Base-by-base conservation (phyloP, 2,113 vertebrate genomes). In the Zapus hudsonius region DNA sequence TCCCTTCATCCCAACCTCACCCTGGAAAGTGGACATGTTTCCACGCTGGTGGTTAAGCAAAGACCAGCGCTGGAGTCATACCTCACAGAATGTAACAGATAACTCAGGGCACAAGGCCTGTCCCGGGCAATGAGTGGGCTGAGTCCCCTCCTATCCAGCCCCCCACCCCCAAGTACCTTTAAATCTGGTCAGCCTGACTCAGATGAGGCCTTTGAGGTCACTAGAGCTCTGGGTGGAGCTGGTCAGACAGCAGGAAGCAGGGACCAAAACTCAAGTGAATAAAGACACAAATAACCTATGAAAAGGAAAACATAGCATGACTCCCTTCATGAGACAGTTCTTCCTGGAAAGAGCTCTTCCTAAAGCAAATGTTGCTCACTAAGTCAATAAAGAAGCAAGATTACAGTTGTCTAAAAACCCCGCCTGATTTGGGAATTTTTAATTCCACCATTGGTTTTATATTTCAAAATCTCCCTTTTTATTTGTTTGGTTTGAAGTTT, bases 161-260 rank as follows among this genome's bases (percentile, higher is more conserved):
- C 33, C 4, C 67, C n/a, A 52, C 47, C 12, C 47, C 52, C 52
- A 52, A 15, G 52, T 52, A 13, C 52, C 33, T 11, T 9, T 20
- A n/a, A n/a, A 40, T 20, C 12, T 64, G 63, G 29, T 5, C 33
- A 67, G 36, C 15, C 44, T 78, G 69, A 10, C 64, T 57, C 47
- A 69, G 22, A 67, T 15, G 59, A 80, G 73, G 29, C 27, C 59
- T 67, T 83, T 36, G 4, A 55, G 33, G 29, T 38, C 11, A 31
- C 11, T 44, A 0, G 0, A 36, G 13, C 15, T 19, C 31, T n/a
- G n/a, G 25, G 8, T 57, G 40, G 29, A 7, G 29, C 9, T 9
- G 8, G 25, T 25, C 11, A 78, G 38, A 57, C 25, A 59, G 31
- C 22, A 44, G 27, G 57, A n/a, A 33, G 7, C 29, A 61, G 19